Evolutionary conservation across 1,140 invertebrate species (phyloP).

Genomic region (Zaprionus davidi): DNA sequence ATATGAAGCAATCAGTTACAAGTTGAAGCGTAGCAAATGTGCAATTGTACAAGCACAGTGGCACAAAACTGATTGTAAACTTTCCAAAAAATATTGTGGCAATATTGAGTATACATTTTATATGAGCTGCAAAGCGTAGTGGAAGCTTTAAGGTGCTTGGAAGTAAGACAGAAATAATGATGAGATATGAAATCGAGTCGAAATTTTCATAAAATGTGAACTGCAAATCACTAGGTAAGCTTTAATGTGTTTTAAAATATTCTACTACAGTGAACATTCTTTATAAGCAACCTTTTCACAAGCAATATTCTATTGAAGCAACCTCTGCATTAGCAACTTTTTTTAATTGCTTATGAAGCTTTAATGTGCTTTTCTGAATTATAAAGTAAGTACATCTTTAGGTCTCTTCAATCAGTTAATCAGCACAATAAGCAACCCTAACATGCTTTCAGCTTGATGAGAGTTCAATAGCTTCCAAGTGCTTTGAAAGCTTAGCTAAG

Average conservation of each 20-base stretch:
- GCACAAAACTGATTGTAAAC: neutral
- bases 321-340: too few relatives aligned
- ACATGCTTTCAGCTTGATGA: neutral
- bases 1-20: conserved; percentile 68
- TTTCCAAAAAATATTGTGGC: neutral
- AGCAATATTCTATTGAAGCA: too few relatives aligned
- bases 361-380: neutral
- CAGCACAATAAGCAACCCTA: neutral
- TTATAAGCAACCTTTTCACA: too few relatives aligned
- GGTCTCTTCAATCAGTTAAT: neutral
- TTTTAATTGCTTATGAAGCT: neutral
- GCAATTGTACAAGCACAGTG: conserved; percentile 22
- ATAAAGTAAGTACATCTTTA: neutral
- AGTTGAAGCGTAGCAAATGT: conserved; percentile 6
- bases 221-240: too few relatives aligned
- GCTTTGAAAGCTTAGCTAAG: neutral
- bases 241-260: too few relatives aligned
- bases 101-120: neutral
- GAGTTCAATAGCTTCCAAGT: neutral
- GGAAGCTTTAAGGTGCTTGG: neutral
- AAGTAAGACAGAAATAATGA: too few relatives aligned
- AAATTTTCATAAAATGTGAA: too few relatives aligned
- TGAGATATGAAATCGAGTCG: too few relatives aligned
- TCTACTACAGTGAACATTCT: too few relatives aligned
- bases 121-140: neutral